A percentile compares a stretch with the other conserved stretches of the same genome.
Conservation (phyloP, 2,888 invertebrate genomes). For the Invenusta paracnida region DNA sequence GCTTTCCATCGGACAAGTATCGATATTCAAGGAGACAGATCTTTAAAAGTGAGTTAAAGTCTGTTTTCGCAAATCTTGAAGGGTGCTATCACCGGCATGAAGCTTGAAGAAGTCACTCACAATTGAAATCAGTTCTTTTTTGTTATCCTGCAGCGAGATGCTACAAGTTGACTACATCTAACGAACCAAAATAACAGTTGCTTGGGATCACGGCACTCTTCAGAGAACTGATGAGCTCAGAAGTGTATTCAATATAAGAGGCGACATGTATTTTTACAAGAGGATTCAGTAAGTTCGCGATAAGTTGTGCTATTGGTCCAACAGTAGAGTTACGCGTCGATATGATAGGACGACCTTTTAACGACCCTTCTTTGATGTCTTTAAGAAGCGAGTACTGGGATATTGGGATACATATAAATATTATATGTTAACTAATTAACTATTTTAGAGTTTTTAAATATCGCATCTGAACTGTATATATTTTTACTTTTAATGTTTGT, state of each 20-base stretch:
- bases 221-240: not conserved
- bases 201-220: not conserved
- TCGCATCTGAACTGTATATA: too few species aligned
- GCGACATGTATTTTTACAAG: not conserved
- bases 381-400: not conserved
- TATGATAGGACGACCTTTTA: not conserved
- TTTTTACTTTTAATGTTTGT: too few species aligned
- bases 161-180: not conserved
- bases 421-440: too few species aligned
- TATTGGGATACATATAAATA: too few species aligned
- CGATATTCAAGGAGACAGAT: not conserved
- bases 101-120: not conserved
- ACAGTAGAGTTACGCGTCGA: not conserved
- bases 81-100: not conserved
- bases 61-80: not conserved
- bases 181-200: not conserved
- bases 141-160: not conserved
- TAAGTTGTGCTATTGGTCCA: not conserved
- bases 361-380: constrained; percentile 7
- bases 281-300: not conserved
- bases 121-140: not conserved
- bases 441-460: too few species aligned
- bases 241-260: not conserved
- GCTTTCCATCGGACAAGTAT: not conserved
- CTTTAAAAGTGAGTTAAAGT: not conserved